Conservation (phyloP, 2,113 vertebrate genomes). For the Trochalopteron elliotii region DNA sequence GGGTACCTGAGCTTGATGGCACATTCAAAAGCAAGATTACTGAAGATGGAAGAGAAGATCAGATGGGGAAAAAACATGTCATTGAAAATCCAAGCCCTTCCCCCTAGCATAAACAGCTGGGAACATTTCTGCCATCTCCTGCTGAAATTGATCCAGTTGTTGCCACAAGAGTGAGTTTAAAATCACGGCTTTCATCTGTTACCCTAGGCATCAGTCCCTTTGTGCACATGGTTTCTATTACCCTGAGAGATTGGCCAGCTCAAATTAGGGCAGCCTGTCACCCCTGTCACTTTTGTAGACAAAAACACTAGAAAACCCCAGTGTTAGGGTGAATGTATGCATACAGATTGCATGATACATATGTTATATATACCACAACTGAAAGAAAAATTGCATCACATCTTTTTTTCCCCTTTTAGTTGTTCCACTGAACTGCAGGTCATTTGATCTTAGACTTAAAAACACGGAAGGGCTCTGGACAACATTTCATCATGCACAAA, state of each 20-base stretch:
- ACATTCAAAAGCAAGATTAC: background rate
- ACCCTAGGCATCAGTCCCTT: background rate
- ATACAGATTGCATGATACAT: background rate
- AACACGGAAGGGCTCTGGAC: background rate
- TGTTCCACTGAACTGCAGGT: background rate
- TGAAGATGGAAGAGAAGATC: background rate
- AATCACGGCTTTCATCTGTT: background rate
- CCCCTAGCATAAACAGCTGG: background rate
- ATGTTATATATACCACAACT: background rate
- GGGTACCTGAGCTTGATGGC: background rate
- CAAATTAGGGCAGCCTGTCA: background rate
- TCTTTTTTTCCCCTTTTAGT: background rate
- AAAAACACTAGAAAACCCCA: background rate
- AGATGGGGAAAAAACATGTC: accelerated
- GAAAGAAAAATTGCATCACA: background rate
- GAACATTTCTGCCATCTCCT: background rate
- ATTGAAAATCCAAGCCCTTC: background rate
- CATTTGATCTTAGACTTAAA: background rate
- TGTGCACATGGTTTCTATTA: background rate
- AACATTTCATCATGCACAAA: background rate
- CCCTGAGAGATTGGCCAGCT: background rate
- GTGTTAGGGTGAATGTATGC: background rate
- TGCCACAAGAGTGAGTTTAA: background rate
- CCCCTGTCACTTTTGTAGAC: background rate
- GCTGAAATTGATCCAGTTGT: background rate